These are phyloP conservation scores for Sebastes matsubarae DNA, from an alignment of 2,797 vertebrate genomes.

Conservation along the genomic window DNA sequence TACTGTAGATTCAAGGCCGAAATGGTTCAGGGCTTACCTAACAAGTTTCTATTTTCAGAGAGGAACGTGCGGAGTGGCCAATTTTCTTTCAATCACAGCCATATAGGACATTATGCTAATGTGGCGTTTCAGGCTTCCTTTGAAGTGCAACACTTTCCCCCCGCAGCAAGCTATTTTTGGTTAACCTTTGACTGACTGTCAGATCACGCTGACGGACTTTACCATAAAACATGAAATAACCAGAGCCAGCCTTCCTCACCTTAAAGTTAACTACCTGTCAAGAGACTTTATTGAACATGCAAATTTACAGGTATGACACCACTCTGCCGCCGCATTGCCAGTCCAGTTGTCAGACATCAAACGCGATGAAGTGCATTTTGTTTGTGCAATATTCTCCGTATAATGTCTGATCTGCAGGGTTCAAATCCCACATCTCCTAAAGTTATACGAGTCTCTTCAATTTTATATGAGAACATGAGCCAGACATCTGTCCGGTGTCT, in stretches of 20 bases:
- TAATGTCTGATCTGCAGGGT: conserved; percentile 17
- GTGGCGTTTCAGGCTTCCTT: conserved; percentile 51
- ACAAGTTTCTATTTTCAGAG: conserved; percentile 46
- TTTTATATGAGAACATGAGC: conserved; percentile 48
- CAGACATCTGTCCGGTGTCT: conserved; percentile 30
- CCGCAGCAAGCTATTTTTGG: conserved; percentile 61
- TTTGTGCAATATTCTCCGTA: conserved; percentile 26
- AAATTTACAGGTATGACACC: conserved; percentile 23
- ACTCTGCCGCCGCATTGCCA: conserved; percentile 26
- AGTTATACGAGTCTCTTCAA: conserved; percentile 45
- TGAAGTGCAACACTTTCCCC: conserved; percentile 68
- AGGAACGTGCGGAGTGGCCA: conserved; percentile 27
- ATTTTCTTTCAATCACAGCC: conserved; percentile 54
- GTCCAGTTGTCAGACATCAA: conserved; percentile 37
- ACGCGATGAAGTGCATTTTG: conserved; percentile 18
- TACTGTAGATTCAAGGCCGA: neutral
- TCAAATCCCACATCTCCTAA: conserved; percentile 45
- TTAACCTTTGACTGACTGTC: conserved; percentile 67
- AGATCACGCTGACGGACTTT: conserved; percentile 37
- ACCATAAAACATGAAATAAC: conserved; percentile 56
- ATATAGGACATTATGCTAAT: conserved; percentile 69
- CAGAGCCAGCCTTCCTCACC: conserved; percentile 3
- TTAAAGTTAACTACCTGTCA: conserved; percentile 40
- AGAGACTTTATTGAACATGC: conserved; percentile 27
- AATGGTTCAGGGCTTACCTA: conserved; percentile 21